Base-by-base conservation (phyloP, 2,888 invertebrate species). In the Trissonchulus sp. region DNA sequence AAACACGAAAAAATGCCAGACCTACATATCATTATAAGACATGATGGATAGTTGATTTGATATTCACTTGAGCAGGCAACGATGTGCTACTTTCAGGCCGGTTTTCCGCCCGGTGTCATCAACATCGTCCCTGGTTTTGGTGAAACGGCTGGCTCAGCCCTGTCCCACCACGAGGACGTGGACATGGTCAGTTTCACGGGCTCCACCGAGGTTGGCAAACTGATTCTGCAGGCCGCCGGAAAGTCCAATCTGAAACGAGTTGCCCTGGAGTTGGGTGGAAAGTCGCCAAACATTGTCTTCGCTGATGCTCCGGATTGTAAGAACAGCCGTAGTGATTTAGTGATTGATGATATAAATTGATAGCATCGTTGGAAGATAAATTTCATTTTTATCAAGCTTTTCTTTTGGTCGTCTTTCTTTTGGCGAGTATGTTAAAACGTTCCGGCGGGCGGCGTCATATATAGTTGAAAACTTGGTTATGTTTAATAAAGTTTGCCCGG, bases 131-230 rank as follows among this genome's bases (percentile, higher is more conserved):
- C 95, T 2, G 96, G 96, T 0, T 93, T 87, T 85, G 96, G 93
- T 0, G 81, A 81, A 3, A 90, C 90, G 80, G 90, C 92, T 1
- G 94, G 94, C 69, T 92, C 91, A 0, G 92, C 92, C 0, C 84
- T 94, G 36, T 90, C 92, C 0, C 87, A 88, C 72, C 92, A 93
- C 82, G 86, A 86, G 0, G 88, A 90, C 82, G 90, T 94, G 1
- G 91, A 94, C 82, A 94, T 94, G 86, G 89, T 96, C 23, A 94
- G 95, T 0, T 96, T 97, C 84, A 96, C 96, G n/a, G 96, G 91
- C 85, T 87, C 87, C 1, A 87, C 87, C 38, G 86, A 86, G 81
- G 91, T 95, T 28, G 95, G 96, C 72, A 90, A 92, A 85, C 82
- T 92, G 77, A 91, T 96, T 79, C 91, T 93, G 85, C 89, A 90